Percentiles rank a stretch among this genome's conserved stretches.
Evolutionary conservation across 1,140 invertebrate species (phyloP).

Genomic region (Drusus annulatus): DNA sequence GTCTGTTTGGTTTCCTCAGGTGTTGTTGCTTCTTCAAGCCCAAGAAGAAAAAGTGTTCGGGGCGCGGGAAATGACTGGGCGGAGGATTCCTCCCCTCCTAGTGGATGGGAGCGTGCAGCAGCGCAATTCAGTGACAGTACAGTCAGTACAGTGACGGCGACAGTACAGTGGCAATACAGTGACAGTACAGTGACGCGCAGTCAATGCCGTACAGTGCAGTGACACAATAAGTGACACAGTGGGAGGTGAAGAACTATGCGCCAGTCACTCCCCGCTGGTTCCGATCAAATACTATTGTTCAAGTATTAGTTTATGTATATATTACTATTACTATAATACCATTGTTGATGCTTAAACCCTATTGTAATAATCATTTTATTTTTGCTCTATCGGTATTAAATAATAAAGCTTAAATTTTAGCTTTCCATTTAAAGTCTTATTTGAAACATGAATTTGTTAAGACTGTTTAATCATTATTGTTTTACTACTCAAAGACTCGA

Average conservation of each 20-base stretch:
- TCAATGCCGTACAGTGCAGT: too few species aligned
- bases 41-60: constrained; percentile 94
- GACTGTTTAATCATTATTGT: constrained; percentile 18
- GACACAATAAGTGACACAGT: not conserved
- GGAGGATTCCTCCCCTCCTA: constrained; percentile 32
- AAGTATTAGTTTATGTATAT: constrained; percentile 44
- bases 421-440: constrained; percentile 16
- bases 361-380: constrained; percentile 38
- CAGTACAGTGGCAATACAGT: constrained; percentile 1
- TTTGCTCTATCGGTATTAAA: constrained; percentile 25
- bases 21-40: constrained; percentile 97
- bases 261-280: constrained; percentile 18
- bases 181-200: too few species aligned
- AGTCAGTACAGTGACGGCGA: too few species aligned
- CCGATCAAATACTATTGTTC: constrained; percentile 42
- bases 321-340: constrained; percentile 29
- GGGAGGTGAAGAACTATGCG: constrained; percentile 3
- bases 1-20: constrained; percentile 75
- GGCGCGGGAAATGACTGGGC: constrained; percentile 83
- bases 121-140: constrained; percentile 4
- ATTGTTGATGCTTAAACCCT: constrained; percentile 46
- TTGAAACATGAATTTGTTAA: constrained; percentile 21
- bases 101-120: not conserved
- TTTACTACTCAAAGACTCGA: not conserved
- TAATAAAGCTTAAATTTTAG: constrained; percentile 27